Base-by-base conservation (phyloP, 2,888 invertebrate species). In the Orthonychiurus folsomi region DNA sequence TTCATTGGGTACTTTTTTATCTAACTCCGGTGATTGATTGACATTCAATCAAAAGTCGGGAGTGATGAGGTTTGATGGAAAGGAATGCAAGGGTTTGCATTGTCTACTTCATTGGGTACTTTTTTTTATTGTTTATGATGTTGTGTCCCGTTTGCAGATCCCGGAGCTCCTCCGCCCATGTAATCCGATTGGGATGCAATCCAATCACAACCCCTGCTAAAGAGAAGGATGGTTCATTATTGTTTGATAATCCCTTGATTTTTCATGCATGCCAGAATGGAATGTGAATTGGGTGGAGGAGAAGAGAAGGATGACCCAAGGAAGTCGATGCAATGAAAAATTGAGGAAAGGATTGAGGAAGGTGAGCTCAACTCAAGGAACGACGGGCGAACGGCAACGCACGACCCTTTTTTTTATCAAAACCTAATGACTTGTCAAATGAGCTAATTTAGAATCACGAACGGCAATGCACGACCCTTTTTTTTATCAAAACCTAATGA, bases 371-470 rank as follows among this genome's bases (percentile, higher is more conserved):
- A 15, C 37, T 5, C 37, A 37, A 37, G 37, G 15, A 37, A 37
- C n/a, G n/a, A n/a, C n/a, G n/a, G n/a, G n/a, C n/a, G 37, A 15
- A 56, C 56, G 54, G 60, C 60, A 66, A 63, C 62, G 61, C 63
- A 57, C 62, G 62, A 59, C 63, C 60, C 59, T 66, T 69, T 69
- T n/a, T n/a, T 52, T 69, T 71, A 66, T 69, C 66, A 63, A 56
- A 64, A 62, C 66, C 64, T 71, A 71, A 71, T 71, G 68, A 71
- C 69, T 71, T 71, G 71, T 71, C 71, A 69, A 71, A 71, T 68
- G 69, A 71, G 69, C 69, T 69, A 71, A 71, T 71, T 71, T 71
- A 69, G 66, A 37, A 37, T 9, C 9, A 37, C 5, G 37, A 15
- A 56, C 56, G 54, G 60, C 60, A 66, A 63, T 62, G 61, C 63